Evolutionary conservation across 2,888 invertebrate species (phyloP), one percentile per base, ranked within the genome.

Genomic region (Gortyna flavago): DNA sequence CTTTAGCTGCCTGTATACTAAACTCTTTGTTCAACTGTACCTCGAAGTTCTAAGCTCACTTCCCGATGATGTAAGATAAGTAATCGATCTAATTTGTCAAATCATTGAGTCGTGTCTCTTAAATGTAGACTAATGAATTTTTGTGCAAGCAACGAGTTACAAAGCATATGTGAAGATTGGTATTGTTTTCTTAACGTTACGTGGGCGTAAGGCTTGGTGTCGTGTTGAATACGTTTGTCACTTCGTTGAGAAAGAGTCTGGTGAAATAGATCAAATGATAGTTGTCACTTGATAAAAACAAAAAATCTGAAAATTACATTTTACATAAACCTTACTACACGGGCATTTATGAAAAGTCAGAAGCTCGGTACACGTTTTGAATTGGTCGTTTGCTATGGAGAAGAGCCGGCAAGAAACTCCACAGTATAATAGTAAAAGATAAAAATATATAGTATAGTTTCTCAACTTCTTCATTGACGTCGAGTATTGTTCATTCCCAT

Each of bases 61-160:
- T 90, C 89, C 87, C 87, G 70, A 83, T 93, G 89, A 89, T 83
- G 88, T 89, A 90, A 93, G 70, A 35, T 88, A 88, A 88, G 81
- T 90, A 90, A 92, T 90, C 86, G 90, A 88, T 89, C 83, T 87
- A 85, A 88, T 92, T 92, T 90, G 89, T 92, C 90, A 91, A 91
- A 90, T 89, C 86, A 90, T 90, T 90, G 82, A 87, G 84, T 83
- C 85, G 86, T 85, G 85, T 80, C 83, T 77, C 77, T 68, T 71
- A 79, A 88, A 89, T 86, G 86, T 84, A 57, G 75, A 65, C 67
- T 84, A 88, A 89, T 88, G 85, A 88, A 82, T 81, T 79, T 87
- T 76, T 87, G 79, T 87, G 85, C 76, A 80, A 88, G 84, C 80
- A 72, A 78, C 71, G 62, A 21, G 54, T 83, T 79, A 72, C 73